These are phyloP conservation scores for Mola mola DNA, from an alignment of 2,113 vertebrate species.

Conservation along the genomic window DNA sequence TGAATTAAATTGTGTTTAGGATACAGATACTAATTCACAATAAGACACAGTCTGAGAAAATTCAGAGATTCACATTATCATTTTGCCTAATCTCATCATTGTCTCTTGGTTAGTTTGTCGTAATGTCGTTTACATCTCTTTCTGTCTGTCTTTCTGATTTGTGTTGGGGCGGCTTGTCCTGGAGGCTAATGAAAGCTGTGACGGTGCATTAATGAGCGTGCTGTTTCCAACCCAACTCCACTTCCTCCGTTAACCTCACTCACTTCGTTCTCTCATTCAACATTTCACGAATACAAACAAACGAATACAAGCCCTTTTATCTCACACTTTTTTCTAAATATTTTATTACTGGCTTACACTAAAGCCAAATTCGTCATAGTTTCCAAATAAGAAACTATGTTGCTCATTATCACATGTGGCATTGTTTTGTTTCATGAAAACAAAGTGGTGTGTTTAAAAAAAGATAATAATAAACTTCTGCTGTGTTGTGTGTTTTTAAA, in stretches of 20 bases:
- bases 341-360: constrained; percentile 18
- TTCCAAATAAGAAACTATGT: constrained; percentile 31
- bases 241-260: constrained; percentile 58
- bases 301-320: too few species aligned
- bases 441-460: too few species aligned
- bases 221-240: constrained; percentile 81
- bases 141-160: constrained; percentile 59
- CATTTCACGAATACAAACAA: constrained; percentile 35
- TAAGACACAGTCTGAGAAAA: constrained; percentile 30
- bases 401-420: neutral
- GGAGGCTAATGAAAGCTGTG: constrained; percentile 89
- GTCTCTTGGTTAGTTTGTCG: constrained; percentile 40
- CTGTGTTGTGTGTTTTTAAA: too few species aligned
- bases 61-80: constrained; percentile 7
- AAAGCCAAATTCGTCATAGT: constrained; percentile 32
- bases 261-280: constrained; percentile 44
- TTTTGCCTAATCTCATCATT: constrained; percentile 41
- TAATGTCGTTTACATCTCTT: constrained; percentile 63
- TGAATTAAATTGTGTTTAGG: constrained; percentile 34
- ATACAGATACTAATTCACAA: constrained; percentile 21
- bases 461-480: too few species aligned
- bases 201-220: constrained; percentile 88
- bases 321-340: constrained; percentile 18
- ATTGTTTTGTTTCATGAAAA: neutral
- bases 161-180: constrained; percentile 74